Evolutionary conservation across 2,113 vertebrate species (phyloP), one percentile per base, ranked within the genome.

Genomic region (Patagioenas fasciata): DNA sequence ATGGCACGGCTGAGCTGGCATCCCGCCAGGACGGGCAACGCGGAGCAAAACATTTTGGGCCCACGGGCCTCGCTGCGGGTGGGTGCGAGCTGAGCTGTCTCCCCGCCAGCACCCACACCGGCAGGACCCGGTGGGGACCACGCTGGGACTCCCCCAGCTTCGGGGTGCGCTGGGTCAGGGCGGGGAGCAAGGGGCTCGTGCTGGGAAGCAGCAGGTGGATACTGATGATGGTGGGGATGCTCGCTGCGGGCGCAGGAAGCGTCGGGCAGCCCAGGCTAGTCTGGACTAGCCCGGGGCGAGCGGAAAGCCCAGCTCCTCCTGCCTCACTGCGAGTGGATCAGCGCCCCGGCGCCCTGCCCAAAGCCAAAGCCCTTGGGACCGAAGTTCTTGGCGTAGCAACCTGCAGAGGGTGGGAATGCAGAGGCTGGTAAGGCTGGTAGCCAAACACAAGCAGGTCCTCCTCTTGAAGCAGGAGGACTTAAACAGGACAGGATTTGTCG

Each of bases 361-460:
- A 98, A 99, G 25, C 99, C 99, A 86, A 99, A 99, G 69, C 99
- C 99, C 85, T 99, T 99, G 57, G 99, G 99, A 34, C 99, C 99
- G 15, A 99, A 99, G 96, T 98, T 98, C 97, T 99, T 99, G 75
- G 98, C 98, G 2, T 99, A 99, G 95, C 99, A 99, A 60, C 97
- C 99, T 99, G 98, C 47, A 56, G 56, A 95, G 53, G 88, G 74
- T 0, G 3, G 31, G 36, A 92, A 48, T 42, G 26, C 19, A 94
- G 66, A 94, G 34, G 73, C 0, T 0, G n/a, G 77, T 96, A 23
- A 96, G 75, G 53, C 48, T 4, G 2, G 71, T 16, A 67, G 47
- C 32, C 42, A 57, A 48, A 58, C 24, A 6, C 0, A 0, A 53
- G 64, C 1, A 0, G 36, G 28, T 36, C 25, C 44, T 50, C 50